Percentiles rank a stretch among this genome's conserved stretches.
phyloP scores from a whole-genome alignment of 23 tunicate genomes.

The Trididemnum miniatum region DNA sequence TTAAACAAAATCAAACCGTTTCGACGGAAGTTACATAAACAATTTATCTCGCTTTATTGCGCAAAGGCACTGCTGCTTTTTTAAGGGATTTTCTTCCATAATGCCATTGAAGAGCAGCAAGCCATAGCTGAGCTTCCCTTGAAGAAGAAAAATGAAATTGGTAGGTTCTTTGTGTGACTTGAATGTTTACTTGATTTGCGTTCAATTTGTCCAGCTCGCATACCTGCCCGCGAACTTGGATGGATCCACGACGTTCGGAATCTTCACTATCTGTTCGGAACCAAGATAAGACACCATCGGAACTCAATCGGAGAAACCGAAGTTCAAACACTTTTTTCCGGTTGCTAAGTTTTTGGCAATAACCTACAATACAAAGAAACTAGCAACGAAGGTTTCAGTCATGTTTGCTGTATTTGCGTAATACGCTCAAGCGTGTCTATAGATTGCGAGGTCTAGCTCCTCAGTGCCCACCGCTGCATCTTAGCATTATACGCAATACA shows the following conservation, averaged over 20 bases:
- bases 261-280: conserved; percentile 28
- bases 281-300: conserved; percentile 50
- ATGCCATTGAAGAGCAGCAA: conserved; percentile 50
- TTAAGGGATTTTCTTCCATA: conserved; percentile 23
- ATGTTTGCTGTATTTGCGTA: no score
- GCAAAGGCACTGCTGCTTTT: conserved; percentile 18
- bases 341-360: conserved; percentile 22
- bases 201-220: background rate
- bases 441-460: no score
- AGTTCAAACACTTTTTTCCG: conserved; percentile 31
- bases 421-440: no score
- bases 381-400: background rate
- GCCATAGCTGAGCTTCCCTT: conserved; percentile 45
- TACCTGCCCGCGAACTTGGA: conserved; percentile 42
- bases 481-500: no score
- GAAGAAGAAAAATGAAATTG: conserved; percentile 33
- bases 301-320: conserved; percentile 28
- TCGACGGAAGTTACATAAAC: no score
- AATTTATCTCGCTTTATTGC: conserved; percentile 29
- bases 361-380: conserved; percentile 18
- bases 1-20: no score
- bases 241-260: conserved; percentile 35
- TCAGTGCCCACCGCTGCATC: no score
- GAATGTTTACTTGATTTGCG: background rate
- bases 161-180: conserved; percentile 24